Percentiles rank a stretch among this genome's conserved stretches.
phyloP scores from a whole-genome alignment of 2,797 vertebrate genomes.

The Fringilla coelebs region DNA sequence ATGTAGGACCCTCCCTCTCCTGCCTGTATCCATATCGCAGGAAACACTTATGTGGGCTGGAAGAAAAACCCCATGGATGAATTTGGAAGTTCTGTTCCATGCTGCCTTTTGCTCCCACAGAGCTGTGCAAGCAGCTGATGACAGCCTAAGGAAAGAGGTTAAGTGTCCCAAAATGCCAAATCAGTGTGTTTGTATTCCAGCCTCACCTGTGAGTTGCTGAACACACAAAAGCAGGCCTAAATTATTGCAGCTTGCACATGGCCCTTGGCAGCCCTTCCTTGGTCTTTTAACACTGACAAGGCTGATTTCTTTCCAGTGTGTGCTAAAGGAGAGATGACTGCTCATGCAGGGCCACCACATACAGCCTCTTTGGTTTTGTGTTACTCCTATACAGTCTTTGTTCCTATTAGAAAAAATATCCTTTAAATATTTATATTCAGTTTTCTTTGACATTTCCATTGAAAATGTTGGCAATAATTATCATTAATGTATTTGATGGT shows the following conservation, averaged over 20 bases:
- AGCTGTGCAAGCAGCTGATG: not conserved
- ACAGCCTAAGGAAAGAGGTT: not conserved
- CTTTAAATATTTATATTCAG: not conserved
- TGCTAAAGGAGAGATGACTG: not conserved
- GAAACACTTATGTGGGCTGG: not conserved
- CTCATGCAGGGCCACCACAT: not conserved
- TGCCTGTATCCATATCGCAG: not conserved
- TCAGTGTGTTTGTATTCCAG: not conserved
- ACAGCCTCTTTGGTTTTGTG: not conserved
- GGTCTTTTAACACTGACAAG: not conserved
- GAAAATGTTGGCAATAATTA: not conserved
- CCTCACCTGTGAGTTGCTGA: not conserved
- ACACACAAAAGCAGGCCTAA: not conserved
- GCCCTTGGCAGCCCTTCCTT: not conserved
- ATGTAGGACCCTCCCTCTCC: not conserved
- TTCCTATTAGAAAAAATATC: not conserved
- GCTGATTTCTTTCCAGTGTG: not conserved
- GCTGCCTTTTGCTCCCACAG: not conserved
- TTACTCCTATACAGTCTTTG: not conserved
- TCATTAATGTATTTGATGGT: not conserved
- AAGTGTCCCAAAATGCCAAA: not conserved
- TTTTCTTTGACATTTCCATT: not conserved
- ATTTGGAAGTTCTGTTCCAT: not conserved
- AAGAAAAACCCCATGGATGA: not conserved
- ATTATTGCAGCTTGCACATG: not conserved